Conservation (phyloP, 2,888 invertebrate species). For the Imbricaverruca yamaguchii region DNA sequence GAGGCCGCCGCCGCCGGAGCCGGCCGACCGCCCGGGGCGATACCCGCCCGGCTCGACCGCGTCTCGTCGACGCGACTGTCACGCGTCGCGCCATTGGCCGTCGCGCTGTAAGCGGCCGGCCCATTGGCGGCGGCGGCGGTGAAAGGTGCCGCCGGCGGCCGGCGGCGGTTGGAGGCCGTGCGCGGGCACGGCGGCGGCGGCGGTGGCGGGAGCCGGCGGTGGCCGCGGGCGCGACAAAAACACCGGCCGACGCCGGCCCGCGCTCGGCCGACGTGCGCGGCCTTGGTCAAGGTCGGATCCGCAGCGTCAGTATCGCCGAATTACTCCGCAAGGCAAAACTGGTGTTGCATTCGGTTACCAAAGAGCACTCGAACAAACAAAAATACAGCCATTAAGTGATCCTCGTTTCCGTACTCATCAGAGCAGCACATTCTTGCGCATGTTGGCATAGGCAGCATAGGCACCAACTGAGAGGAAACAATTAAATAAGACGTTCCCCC, state of each 20-base stretch:
- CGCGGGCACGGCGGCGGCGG: neutral
- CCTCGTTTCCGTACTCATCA: too few relatives aligned
- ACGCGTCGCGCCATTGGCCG: neutral
- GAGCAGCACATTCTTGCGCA: too few relatives aligned
- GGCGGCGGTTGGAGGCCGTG: conserved; percentile 1
- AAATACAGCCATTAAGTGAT: too few relatives aligned
- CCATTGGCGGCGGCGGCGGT: neutral
- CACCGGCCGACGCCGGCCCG: neutral
- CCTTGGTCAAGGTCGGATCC: neutral
- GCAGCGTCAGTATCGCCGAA: too few relatives aligned
- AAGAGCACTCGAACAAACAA: too few relatives aligned
- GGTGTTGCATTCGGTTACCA: too few relatives aligned
- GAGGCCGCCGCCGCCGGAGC: neutral
- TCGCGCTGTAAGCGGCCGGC: neutral
- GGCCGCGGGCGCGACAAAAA: conserved; percentile 5
- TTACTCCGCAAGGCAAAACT: too few relatives aligned
- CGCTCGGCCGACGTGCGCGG: neutral
- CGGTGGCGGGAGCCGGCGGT: neutral
- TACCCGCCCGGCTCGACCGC: conserved; percentile 6
- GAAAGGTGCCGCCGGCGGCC: conserved; percentile 10
- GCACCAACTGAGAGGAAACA: too few relatives aligned
- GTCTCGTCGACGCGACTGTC: neutral
- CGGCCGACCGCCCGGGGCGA: neutral
- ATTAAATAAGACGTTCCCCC: too few relatives aligned
- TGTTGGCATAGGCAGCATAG: too few relatives aligned